Conservation (phyloP, 2,113 vertebrate species). For the Lamprologus lemairii region DNA sequence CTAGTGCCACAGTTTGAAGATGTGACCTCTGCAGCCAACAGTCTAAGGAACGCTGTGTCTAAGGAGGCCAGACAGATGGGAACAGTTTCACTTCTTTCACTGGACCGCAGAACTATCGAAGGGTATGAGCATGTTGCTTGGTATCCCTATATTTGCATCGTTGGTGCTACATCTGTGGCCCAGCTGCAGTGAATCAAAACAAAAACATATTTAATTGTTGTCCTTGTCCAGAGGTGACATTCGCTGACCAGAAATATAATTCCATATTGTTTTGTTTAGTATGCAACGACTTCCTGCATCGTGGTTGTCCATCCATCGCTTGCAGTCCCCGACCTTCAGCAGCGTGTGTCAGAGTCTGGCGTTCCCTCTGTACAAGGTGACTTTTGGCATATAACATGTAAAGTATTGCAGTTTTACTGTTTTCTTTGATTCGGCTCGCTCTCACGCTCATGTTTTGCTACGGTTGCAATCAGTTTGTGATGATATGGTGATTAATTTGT, state of each 20-base stretch:
- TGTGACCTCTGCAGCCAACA: slow-evolving; percentile 29
- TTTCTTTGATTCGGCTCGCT: background rate
- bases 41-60: slow-evolving; percentile 59
- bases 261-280: slow-evolving; percentile 21
- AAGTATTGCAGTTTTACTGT: background rate
- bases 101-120: slow-evolving; percentile 61
- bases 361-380: slow-evolving; percentile 71
- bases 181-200: background rate
- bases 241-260: background rate
- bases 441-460: background rate
- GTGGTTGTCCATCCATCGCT: slow-evolving; percentile 68
- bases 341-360: slow-evolving; percentile 52
- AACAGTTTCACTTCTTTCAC: slow-evolving; percentile 54
- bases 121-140: background rate
- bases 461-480: background rate
- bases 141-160: background rate
- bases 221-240: background rate
- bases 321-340: slow-evolving; percentile 47
- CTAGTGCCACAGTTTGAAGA: slow-evolving; percentile 49
- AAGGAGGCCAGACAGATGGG: slow-evolving; percentile 65
- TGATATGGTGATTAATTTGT: background rate
- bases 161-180: background rate
- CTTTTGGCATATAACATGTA: background rate
- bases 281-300: slow-evolving; percentile 53
- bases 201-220: background rate